A percentile compares a stretch with the other conserved stretches of the same genome.
Evolutionary conservation across 92 coral and sea anemone genomes (phyloP).

Genomic region (Zoanthus sociatus): DNA sequence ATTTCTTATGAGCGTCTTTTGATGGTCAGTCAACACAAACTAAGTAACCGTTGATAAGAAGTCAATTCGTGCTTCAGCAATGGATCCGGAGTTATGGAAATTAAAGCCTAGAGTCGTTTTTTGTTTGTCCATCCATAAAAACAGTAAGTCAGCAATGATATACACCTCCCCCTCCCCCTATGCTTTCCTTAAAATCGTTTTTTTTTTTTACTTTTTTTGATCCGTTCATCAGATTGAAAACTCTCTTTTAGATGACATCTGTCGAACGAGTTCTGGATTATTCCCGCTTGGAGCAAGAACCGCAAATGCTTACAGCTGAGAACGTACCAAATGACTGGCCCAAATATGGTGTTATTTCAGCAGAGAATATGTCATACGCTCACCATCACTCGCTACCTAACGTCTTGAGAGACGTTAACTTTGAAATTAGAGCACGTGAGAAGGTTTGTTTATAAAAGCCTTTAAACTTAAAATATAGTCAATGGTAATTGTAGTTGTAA

Average conservation of each 20-base stretch:
- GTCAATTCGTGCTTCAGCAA: too few species aligned
- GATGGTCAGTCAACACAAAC: too few species aligned
- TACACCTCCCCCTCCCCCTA: too few species aligned
- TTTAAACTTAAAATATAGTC: too few species aligned
- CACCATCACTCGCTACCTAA: constrained; percentile 84
- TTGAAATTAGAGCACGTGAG: constrained; percentile 82
- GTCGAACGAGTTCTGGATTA: constrained; percentile 96
- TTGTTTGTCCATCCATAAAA: too few species aligned
- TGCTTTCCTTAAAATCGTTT: not conserved
- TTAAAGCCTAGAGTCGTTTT: too few species aligned
- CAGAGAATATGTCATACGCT: constrained; percentile 81
- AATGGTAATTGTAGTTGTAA: too few species aligned
- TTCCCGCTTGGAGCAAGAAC: constrained; percentile 82
- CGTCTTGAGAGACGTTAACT: constrained; percentile 79
- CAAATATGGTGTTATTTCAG: constrained; percentile 80
- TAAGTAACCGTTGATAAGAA: too few species aligned
- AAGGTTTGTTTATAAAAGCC: constrained; percentile 62
- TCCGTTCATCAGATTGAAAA: not conserved
- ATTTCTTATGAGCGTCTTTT: too few species aligned
- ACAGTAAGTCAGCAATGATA: too few species aligned
- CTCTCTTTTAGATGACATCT: constrained; percentile 85
- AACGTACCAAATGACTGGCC: constrained; percentile 85
- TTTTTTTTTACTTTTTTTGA: not conserved
- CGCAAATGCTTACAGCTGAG: constrained; percentile 67
- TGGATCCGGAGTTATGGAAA: too few species aligned